phyloP scores from a whole-genome alignment of 1,140 invertebrate species.

The Aphelinus atriplicis region DNA sequence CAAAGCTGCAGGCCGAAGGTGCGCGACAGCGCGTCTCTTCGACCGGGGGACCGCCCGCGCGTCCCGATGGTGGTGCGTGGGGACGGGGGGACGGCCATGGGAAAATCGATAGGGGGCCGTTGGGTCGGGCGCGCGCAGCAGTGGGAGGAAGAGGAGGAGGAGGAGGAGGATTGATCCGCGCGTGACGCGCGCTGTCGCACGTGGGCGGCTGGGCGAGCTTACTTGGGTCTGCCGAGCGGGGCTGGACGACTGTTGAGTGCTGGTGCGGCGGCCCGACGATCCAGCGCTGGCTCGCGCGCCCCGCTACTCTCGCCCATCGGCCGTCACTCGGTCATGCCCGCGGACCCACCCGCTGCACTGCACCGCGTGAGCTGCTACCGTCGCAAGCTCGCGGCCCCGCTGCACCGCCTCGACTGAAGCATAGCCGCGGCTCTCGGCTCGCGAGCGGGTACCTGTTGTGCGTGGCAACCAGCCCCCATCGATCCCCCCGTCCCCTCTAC shows the following conservation, averaged over 20 bases:
- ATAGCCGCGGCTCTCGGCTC: too few species aligned
- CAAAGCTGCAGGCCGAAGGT: too few species aligned
- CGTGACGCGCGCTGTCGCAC: not conserved
- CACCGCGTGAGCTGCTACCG: not conserved
- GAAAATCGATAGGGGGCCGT: too few species aligned
- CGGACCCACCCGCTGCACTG: not conserved
- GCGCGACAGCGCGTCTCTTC: too few species aligned
- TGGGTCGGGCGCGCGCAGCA: not conserved
- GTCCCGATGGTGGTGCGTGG: too few species aligned
- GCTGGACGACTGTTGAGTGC: not conserved
- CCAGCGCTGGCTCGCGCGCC: not conserved
- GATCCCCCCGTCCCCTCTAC: slow-evolving; percentile 1
- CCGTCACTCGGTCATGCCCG: not conserved
- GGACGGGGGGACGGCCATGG: too few species aligned
- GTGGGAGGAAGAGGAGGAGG: too few species aligned
- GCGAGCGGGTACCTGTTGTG: slow-evolving; percentile 28
- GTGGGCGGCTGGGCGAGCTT: not conserved
- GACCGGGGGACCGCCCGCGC: too few species aligned
- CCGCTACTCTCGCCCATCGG: not conserved
- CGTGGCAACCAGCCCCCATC: slow-evolving; percentile 20
- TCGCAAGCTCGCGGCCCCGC: too few species aligned
- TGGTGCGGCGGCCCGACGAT: not conserved
- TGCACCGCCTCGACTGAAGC: too few species aligned
- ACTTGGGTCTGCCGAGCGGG: not conserved
- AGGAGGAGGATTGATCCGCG: not conserved